These are phyloP conservation scores for Cercopithecus mona DNA, from an alignment of 2,113 vertebrate species.

Conservation along the genomic window DNA sequence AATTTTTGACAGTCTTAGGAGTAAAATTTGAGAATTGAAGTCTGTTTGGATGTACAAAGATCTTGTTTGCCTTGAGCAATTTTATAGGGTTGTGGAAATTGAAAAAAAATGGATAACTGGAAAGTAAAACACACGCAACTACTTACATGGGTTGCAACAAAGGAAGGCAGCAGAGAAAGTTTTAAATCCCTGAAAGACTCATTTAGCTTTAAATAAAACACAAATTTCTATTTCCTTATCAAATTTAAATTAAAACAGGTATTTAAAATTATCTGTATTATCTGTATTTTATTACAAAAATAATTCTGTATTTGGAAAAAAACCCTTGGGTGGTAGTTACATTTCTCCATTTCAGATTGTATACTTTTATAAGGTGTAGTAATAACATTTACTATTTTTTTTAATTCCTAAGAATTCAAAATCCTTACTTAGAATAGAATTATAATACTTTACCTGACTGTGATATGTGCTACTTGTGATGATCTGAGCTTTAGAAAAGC, in stretches of 20 bases:
- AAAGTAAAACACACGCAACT: not conserved
- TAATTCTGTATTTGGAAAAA: not conserved
- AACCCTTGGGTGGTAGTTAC: not conserved
- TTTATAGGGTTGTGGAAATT: not conserved
- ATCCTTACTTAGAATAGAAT: not conserved
- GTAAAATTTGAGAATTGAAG: not conserved
- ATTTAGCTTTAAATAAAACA: conserved; percentile 15
- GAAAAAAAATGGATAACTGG: not conserved
- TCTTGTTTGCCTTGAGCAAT: not conserved
- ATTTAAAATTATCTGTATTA: conserved; percentile 31
- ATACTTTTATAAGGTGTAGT: not conserved
- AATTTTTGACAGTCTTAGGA: not conserved
- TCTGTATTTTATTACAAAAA: not conserved
- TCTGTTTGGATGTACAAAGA: not conserved
- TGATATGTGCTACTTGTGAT: not conserved
- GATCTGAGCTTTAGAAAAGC: not conserved
- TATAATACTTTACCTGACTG: not conserved
- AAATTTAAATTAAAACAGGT: not conserved
- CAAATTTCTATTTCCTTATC: not conserved
- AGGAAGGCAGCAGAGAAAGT: not conserved
- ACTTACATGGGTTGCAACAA: not conserved
- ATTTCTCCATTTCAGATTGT: not conserved
- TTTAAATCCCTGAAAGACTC: not conserved
- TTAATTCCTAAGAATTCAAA: not conserved
- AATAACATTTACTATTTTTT: not conserved